A percentile compares a stretch with the other conserved stretches of the same genome.
Conservation (phyloP, 1,140 invertebrate genomes). For the Planococcus citri region DNA sequence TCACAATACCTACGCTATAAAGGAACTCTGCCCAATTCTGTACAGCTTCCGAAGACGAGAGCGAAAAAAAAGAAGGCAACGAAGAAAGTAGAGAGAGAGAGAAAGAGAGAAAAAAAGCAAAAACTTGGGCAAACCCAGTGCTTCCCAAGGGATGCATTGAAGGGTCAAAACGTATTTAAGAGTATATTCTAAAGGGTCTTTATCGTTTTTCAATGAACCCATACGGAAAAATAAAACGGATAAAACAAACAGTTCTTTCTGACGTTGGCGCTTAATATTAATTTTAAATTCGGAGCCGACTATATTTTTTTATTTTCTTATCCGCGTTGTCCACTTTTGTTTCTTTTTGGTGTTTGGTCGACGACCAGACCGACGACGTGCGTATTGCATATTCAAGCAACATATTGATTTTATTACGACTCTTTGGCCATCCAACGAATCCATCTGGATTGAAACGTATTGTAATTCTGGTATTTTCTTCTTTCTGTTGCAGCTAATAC, state of each 20-base stretch:
- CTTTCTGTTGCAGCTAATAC: not conserved
- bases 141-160: conserved; percentile 18
- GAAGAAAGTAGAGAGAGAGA: not conserved
- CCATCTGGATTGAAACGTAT: not conserved
- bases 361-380: too few species aligned
- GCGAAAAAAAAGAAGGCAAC: not conserved
- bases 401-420: not conserved
- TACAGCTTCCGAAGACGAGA: too few species aligned
- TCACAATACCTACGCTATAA: too few species aligned
- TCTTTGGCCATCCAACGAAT: not conserved
- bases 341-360: not conserved
- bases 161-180: conserved; percentile 17
- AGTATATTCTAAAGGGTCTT: conserved; percentile 16
- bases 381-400: not conserved
- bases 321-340: conserved; percentile 5
- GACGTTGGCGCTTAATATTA: conserved; percentile 19
- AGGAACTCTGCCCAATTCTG: too few species aligned
- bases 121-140: not conserved
- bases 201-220: conserved; percentile 18
- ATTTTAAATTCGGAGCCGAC: conserved; percentile 13
- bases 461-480: not conserved
- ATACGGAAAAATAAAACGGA: conserved; percentile 17
- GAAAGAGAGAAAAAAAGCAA: not conserved
- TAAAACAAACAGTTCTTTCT: conserved; percentile 17
- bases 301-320: conserved; percentile 20